Evolutionary conservation across 2,797 vertebrate genomes (phyloP), one percentile per base, ranked within the genome.

Genomic region (Sebastolobus alascanus): DNA sequence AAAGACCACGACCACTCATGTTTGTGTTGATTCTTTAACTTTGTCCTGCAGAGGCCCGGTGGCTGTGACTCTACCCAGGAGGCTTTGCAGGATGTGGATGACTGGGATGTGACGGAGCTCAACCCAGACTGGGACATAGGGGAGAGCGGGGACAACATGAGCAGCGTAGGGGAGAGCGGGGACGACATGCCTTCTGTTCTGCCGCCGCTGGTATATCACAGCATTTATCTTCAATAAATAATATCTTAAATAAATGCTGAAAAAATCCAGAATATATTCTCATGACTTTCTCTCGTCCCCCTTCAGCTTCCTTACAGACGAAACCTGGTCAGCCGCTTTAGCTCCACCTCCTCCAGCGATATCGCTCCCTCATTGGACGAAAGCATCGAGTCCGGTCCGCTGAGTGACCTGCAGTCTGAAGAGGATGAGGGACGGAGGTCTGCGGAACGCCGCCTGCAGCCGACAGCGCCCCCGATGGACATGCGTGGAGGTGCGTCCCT

Each of bases 51-150:
- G 89, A 96, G 95, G 77, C 92, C 95, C 5, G 68, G 83, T 0
- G 46, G 90, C 11, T 54, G 66, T 11, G 83, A 86, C 25, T 77
- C 79, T 0, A 33, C 73, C 77, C 94, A 94, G 74, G 97, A 97
- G 82, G 94, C 92, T 13, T 79, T 98, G 89, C 97, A 99, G 95
- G 97, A 99, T 20, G 97, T 99, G 59, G 98, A 99, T 75, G 97
- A 99, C 90, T 99, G 98, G 98, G 98, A 99, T 35, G 87, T 99
- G 75, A 97, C 97, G 1, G 98, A 99, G 93, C 96, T 97, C 88
- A 97, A 97, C 85, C 94, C 96, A 0, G 97, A 98, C 88, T 98
- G 97, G 94, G 97, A 97, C 4, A 3, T 43, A 63, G 94, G 90
- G 46, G 96, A 94, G 60, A 87, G 72, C 2, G 81, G 83, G 11